Base-by-base conservation (phyloP, 2,888 invertebrate species). In the Caenorhabditis imperialis region DNA sequence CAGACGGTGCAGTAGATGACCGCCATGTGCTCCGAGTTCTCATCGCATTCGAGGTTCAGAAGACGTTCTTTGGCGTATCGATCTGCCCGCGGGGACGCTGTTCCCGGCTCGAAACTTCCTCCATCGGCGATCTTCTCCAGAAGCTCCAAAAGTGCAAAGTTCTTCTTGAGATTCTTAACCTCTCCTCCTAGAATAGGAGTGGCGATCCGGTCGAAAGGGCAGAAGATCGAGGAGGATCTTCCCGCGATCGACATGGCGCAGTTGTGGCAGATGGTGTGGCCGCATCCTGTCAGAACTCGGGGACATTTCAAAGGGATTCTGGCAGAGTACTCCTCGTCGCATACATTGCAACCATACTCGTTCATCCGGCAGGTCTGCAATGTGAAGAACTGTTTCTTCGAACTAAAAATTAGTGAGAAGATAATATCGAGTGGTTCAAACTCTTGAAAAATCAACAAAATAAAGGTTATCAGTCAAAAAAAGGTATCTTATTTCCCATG, bases 201-300 rank as follows among this genome's bases (percentile, higher is more conserved):
- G 1, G 91, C 90, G 77, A 91, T 91, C 51, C 91, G 85, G 79
- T 91, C 91, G 81, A 91, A 91, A 0, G 91, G 91, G 84, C 91
- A 91, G 1, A 89, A 87, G 18, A 91, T 88, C 18, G 58, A 38
- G 6, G 47, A 10, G 3, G 48, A 23, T 16, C 60, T 18, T 10
- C 71, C 74, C 37, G 73, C 61, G 14, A 78, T 76, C 23, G 57
- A 42, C 18, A 38, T 67, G 1, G 74, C 78, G 84, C 91, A 91
- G 0, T 90, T 90, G 74, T 91, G 91, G 83, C 91, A 91, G 7
- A 91, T 90, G 0, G 91, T 91, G 82, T 91, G 91, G 14, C 91
- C 91, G 77, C 91, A 91, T 1, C 78, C 78, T 20, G 75, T 62
- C 22, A 78, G 37, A 20, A 78, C 78, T 20, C 78, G 55, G 16